phyloP scores from a whole-genome alignment of 2,113 vertebrate genomes.

The Macrotis lagotis region DNA sequence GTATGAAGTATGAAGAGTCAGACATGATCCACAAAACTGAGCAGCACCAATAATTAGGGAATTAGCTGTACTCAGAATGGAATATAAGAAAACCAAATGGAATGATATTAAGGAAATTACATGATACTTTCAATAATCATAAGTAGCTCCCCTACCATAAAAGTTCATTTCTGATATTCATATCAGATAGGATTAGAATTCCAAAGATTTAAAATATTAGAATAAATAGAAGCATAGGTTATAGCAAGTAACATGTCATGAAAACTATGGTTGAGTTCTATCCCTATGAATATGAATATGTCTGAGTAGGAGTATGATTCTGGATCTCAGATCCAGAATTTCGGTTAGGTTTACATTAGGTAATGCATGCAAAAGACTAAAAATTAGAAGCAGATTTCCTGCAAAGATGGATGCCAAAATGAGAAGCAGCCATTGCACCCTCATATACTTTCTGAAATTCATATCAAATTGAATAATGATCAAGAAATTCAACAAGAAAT shows the following conservation, averaged over 20 bases:
- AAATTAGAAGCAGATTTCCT: background rate
- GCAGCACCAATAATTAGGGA: background rate
- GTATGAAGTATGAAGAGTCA: background rate
- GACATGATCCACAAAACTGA: background rate
- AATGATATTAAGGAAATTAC: background rate
- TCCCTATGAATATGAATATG: background rate
- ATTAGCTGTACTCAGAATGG: background rate
- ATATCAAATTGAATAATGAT: background rate
- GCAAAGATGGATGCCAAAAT: background rate
- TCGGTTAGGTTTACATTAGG: background rate
- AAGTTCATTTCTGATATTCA: background rate
- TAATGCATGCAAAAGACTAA: background rate
- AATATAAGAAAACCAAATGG: background rate
- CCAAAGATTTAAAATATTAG: background rate
- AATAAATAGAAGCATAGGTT: background rate
- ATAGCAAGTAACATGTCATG: background rate
- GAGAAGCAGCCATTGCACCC: background rate
- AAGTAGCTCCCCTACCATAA: background rate
- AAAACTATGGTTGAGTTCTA: background rate
- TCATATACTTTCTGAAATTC: background rate
- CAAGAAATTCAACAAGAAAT: too few species aligned
- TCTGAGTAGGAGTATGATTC: too few species aligned
- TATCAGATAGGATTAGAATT: too few species aligned
- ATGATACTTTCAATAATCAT: background rate
- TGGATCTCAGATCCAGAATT: too few species aligned